Percentiles rank a stretch among this genome's conserved stretches.
Conservation (phyloP, 2,888 invertebrate species). For the Hypselothyrea guttata region DNA sequence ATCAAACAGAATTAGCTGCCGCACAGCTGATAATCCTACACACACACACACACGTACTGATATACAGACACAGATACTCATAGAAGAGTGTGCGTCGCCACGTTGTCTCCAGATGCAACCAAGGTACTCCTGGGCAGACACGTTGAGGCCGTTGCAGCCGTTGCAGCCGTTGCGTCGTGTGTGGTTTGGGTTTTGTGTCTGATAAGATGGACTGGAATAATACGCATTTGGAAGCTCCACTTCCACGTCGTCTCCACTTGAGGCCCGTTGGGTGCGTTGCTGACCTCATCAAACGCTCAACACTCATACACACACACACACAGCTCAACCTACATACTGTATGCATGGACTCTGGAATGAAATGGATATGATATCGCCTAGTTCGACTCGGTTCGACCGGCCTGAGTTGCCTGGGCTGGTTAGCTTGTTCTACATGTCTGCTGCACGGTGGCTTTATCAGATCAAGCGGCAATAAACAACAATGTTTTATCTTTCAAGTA, state of each 20-base stretch:
- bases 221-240: too few species aligned
- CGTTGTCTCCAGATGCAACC: slow-evolving; percentile 59
- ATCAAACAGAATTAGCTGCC: slow-evolving; percentile 42
- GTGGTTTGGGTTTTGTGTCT: background rate
- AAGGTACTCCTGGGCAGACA: background rate
- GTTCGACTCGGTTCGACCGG: slow-evolving; percentile 7
- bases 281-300: slow-evolving; percentile 73
- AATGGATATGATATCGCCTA: slow-evolving; percentile 79
- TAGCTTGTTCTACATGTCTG: slow-evolving; percentile 66
- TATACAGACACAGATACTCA: too few species aligned
- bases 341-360: slow-evolving; percentile 68
- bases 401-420: slow-evolving; percentile 27
- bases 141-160: slow-evolving; percentile 5
- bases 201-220: background rate
- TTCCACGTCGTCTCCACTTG: slow-evolving; percentile 24
- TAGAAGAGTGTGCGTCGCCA: slow-evolving; percentile 42
- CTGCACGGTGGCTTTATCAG: slow-evolving; percentile 79
- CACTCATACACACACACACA: slow-evolving; percentile 56
- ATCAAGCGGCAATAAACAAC: slow-evolving; percentile 80
- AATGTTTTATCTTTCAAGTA: slow-evolving; percentile 81
- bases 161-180: background rate
- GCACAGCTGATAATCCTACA: slow-evolving; percentile 48
- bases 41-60: slow-evolving; percentile 55
- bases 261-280: slow-evolving; percentile 54
- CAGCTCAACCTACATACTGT: slow-evolving; percentile 46